These are phyloP conservation scores for Drosophila nasuta DNA, from an alignment of 1,140 invertebrate genomes.

Conservation along the genomic window DNA sequence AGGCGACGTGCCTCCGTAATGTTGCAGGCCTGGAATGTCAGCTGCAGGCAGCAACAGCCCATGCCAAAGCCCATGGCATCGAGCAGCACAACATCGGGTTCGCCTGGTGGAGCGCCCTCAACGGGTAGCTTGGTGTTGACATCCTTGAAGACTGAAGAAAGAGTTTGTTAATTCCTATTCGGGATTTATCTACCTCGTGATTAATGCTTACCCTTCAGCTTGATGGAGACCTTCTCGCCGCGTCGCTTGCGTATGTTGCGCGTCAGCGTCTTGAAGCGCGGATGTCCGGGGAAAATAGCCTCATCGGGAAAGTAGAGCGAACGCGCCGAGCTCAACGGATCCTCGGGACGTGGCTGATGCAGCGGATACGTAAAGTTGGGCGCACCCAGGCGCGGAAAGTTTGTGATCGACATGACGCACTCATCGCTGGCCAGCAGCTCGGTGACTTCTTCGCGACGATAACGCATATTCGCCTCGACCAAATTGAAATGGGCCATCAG, in stretches of 20 bases:
- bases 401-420: constrained; percentile 94
- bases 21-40: constrained; percentile 97
- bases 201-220: constrained; percentile 94
- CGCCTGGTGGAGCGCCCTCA: constrained; percentile 88
- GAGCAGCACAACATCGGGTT: constrained; percentile 96
- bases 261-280: constrained; percentile 97
- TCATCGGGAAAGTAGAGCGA: constrained; percentile 98
- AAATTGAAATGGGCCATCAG: constrained; percentile 98
- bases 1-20: constrained; percentile 97
- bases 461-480: constrained; percentile 98
- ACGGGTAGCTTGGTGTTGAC: constrained; percentile 93
- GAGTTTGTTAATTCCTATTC: not conserved
- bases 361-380: constrained; percentile 95
- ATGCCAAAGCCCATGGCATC: constrained; percentile 99
- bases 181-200: constrained; percentile 18
- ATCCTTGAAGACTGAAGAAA: constrained; percentile 93
- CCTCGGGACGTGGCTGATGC: constrained; percentile 89
- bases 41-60: constrained; percentile 98
- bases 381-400: constrained; percentile 96
- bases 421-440: constrained; percentile 92
- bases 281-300: constrained; percentile 96
- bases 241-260: constrained; percentile 96
- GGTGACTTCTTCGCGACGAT: constrained; percentile 94
- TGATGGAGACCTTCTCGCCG: constrained; percentile 97
- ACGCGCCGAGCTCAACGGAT: constrained; percentile 89